Base-by-base conservation (phyloP, 1,140 invertebrate species). In the Pseudomyrmex flavicornis region DNA sequence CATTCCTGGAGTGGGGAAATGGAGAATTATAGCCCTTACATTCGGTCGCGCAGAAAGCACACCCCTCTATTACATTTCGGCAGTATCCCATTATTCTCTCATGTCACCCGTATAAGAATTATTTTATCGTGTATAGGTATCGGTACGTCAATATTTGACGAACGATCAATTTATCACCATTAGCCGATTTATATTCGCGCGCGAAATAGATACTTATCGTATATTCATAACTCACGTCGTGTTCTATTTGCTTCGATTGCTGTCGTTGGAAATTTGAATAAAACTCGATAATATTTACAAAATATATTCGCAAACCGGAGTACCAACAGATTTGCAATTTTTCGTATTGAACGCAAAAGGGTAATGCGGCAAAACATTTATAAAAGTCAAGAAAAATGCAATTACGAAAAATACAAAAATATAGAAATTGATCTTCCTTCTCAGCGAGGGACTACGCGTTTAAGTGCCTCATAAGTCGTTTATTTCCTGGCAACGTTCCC, bases 401-500 rank as follows among this genome's bases (percentile, higher is more conserved):
- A 35, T 35, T 7, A 35, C 26, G 3, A 26, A 26, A 1, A 35
- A 35, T 35, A 35, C 0, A 35, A 35, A 35, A 35, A 35, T 35
- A 7, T 5, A 35, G 35, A 35, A 35, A 35, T 35, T 0, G 5
- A 35, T 35, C 35, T 35, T 7, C 0, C 35, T 35, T 35, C 35
- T 35, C 35, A 35, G 35, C 5, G 35, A 35, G 5, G 0, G 35
- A 35, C 35, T 92, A 92, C 91, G 89, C 85, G 76, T 75, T 82
- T 85, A 61, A 20, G 66, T 77, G 56, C 22, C 35, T 85, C 82
- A 89, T 91, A 89, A 87, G 90, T 89, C 86, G 91, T 93, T 90
- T 91, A 92, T 90, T 89, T 85, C 82, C 83, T 86, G 79, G 85
- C 87, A 89, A 89, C 85, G 85, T 35, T 35, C 89, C 77, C 85